Conservation (phyloP, 2,797 vertebrate genomes). For the Sebastes oblongus region DNA sequence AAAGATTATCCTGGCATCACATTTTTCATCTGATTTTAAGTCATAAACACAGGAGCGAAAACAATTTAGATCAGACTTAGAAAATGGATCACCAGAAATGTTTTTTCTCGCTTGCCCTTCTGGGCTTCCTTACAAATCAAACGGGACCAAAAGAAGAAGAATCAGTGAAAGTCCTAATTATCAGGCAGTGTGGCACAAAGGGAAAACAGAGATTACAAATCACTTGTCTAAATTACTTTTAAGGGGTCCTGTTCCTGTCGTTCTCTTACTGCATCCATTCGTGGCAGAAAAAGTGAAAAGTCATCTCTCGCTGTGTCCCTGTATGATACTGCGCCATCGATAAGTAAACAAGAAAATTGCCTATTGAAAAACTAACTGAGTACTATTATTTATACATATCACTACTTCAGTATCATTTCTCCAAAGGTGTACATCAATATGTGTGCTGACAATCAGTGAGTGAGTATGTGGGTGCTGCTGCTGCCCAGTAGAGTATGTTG, state of each 20-base stretch:
- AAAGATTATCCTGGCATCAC: too few species aligned
- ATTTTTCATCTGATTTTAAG: too few species aligned
- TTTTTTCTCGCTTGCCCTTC: too few species aligned
- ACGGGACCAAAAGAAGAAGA: conserved; percentile 25
- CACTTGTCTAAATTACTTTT: conserved; percentile 6
- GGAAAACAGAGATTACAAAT: not conserved
- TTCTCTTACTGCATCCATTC: conserved; percentile 1
- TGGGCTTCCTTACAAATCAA: conserved; percentile 23
- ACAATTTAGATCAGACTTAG: too few species aligned
- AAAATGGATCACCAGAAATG: too few species aligned
- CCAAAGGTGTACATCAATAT: conserved; percentile 58
- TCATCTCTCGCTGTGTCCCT: not conserved
- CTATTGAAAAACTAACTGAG: not conserved
- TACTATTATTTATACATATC: conserved; percentile 43
- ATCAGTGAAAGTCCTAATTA: not conserved
- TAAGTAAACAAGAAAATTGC: not conserved
- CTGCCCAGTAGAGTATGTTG: conserved; percentile 19
- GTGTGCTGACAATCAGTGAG: conserved; percentile 77
- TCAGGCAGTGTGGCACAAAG: conserved; percentile 9
- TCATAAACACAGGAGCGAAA: too few species aligned
- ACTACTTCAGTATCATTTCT: conserved; percentile 44
- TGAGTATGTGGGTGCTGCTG: conserved; percentile 5
- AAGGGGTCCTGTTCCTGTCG: conserved; percentile 45
- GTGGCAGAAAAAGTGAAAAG: not conserved
- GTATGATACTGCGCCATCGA: not conserved